Evolutionary conservation across 1,140 invertebrate genomes (phyloP), one percentile per base, ranked within the genome.

Genomic region (Drosophila auraria): DNA sequence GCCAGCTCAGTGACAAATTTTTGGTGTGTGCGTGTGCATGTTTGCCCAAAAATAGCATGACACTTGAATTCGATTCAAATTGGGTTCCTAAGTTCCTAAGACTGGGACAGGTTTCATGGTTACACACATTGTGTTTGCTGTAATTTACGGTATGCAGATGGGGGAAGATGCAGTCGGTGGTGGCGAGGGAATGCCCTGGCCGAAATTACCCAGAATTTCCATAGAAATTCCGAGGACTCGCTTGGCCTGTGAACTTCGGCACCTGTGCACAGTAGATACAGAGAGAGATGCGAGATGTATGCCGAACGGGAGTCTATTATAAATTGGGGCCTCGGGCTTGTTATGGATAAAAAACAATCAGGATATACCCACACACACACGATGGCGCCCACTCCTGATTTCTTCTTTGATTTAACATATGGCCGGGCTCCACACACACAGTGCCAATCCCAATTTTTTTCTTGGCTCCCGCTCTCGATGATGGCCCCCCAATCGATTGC

Each of bases 341-440:
- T 90, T 90, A 84, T 89, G 86, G 73, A 90, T 84, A 84, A 89
- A 89, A 89, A 89, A 89, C 86, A 89, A 90, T 78, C 86, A 84
- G 74, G 82, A 69, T 68, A 33, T 17, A 71, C 45, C 33, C 27
- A 68, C 56, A 65, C n/a, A 56, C 47, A 53, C 49, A 56, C 38
- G 51, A 20, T 23, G 27, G 27, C n/a, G 44, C 69, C 47, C 71
- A 53, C 47, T 74, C 54, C 68, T 58, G 75, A 79, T 79, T 79
- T 79, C 49, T 36, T 65, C 60, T 79, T 71, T 79, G 76, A 79
- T 79, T 79, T 79, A 78, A 71, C 75, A 78, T 70, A 70, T 78
- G 75, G 50, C 53, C 33, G 25, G 23, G 38, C 33, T 58, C 74
- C 75, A 78, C 38, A 36, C 33, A 36, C 33, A 36, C 33, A 36